Conservation (phyloP, 1,140 invertebrate genomes). For the Temnothorax curvispinosus region DNA sequence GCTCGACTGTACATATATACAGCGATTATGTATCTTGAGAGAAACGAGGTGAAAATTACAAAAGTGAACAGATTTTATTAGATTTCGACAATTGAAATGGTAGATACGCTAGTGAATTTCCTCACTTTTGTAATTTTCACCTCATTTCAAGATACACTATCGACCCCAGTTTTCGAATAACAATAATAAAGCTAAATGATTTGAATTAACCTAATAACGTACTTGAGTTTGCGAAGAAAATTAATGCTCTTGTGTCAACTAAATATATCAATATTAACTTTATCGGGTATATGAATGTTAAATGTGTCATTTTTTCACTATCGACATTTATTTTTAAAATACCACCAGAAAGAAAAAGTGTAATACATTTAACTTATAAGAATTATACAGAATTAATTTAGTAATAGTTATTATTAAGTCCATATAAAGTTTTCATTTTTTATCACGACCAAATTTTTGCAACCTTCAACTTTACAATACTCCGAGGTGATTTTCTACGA, state of each 20-base stretch:
- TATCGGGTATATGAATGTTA: not conserved
- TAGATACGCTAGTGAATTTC: too few species aligned
- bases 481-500: slow-evolving; percentile 91
- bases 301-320: not conserved
- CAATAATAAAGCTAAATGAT: too few species aligned
- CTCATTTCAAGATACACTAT: too few species aligned
- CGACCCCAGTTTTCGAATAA: too few species aligned
- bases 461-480: slow-evolving; percentile 86
- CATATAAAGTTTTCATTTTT: slow-evolving; percentile 24
- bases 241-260: not conserved
- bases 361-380: slow-evolving; percentile 17
- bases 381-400: slow-evolving; percentile 4
- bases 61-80: too few species aligned
- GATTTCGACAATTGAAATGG: too few species aligned
- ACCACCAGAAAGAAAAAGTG: not conserved
- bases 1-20: too few species aligned
- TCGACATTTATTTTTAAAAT: not conserved
- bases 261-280: not conserved
- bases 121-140: too few species aligned
- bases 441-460: slow-evolving; percentile 11
- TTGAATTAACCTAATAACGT: too few species aligned
- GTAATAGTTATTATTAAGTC: not conserved
- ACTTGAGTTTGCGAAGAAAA: not conserved
- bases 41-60: too few species aligned
- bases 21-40: too few species aligned